Base-by-base conservation (phyloP, 1,140 invertebrate genomes). In the Aphelenchoides avenae region DNA sequence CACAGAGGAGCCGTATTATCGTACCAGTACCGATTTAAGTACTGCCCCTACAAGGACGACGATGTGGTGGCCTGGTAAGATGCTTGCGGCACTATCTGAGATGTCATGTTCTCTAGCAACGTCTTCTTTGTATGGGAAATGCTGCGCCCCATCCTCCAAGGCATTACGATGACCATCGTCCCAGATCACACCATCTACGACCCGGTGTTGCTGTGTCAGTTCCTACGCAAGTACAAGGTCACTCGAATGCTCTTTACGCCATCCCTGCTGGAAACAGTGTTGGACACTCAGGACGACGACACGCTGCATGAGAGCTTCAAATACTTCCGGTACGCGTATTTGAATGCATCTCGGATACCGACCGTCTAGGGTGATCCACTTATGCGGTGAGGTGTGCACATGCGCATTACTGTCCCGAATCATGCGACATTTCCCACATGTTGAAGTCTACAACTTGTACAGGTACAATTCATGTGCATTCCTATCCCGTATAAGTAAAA, bases 101-200 rank as follows among this genome's bases (percentile, higher is more conserved):
- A 9, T 53, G 4, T 1, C 18, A 29, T 29, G 11, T 1, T 24
- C 51, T 53, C 36, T 0, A 53, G 57, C 79, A 81, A 81, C 62
- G 77, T 81, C 7, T 81, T 81, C 69, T 81, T 80, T 66, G 70
- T 78, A 1, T 81, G 80, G 80, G 80, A 81, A 70, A 65, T 81
- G 66, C 60, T 81, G 22, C 58, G 80, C 33, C 80, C 80, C 41
- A 63, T 81, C 5, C 50, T 79, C 0, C 78, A 79, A 73, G 80
- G 78, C 73, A 68, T 50, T 22, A 66, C 77, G 0, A 48, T 80
- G 71, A 78, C 74, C 55, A 72, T 80, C 11, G 73, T 80, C 20
- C 78, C 78, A 11, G 79, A 81, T 66, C 70, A 57, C 34, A 66
- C 77, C 11, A 80, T 81, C 27, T 81, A 80, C 62, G 80, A 81